Evolutionary conservation across 2,113 vertebrate genomes (phyloP).

Genomic region (Epinephelus fuscoguttatus): DNA sequence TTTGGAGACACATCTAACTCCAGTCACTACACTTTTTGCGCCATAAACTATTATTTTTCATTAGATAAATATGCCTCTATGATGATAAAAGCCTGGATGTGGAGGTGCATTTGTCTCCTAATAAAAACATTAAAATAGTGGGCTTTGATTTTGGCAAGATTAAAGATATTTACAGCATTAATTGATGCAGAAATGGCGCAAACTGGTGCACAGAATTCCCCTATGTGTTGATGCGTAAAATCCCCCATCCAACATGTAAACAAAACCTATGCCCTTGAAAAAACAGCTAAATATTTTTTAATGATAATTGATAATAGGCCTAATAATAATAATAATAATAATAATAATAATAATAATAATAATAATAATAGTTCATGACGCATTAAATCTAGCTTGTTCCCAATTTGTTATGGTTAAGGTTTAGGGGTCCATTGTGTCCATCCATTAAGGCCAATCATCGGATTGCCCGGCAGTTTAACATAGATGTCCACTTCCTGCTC

Average conservation of each 20-base stretch:
- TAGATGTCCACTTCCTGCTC: conserved; percentile 72
- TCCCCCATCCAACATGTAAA: no score
- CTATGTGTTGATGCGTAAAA: no score
- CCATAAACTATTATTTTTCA: background rate
- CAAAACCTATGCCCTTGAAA: no score
- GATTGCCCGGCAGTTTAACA: conserved; percentile 56
- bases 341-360: background rate
- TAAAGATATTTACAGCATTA: no score
- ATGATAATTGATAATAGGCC: background rate
- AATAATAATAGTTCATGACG: conserved; percentile 13
- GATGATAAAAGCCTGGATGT: background rate
- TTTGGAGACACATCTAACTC: background rate
- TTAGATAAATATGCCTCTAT: background rate
- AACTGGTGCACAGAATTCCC: no score
- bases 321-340: conserved; percentile 8
- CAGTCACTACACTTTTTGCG: background rate
- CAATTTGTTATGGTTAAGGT: conserved; percentile 31
- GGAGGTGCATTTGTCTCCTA: no score
- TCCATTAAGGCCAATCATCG: conserved; percentile 61
- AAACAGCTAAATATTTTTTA: no score
- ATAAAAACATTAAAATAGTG: no score
- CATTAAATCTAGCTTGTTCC: conserved; percentile 14
- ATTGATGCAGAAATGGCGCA: no score
- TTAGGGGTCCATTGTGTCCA: conserved; percentile 39
- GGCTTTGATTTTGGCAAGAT: no score